Conservation (phyloP, 2,113 vertebrate species). For the Arothron firmamentum region DNA sequence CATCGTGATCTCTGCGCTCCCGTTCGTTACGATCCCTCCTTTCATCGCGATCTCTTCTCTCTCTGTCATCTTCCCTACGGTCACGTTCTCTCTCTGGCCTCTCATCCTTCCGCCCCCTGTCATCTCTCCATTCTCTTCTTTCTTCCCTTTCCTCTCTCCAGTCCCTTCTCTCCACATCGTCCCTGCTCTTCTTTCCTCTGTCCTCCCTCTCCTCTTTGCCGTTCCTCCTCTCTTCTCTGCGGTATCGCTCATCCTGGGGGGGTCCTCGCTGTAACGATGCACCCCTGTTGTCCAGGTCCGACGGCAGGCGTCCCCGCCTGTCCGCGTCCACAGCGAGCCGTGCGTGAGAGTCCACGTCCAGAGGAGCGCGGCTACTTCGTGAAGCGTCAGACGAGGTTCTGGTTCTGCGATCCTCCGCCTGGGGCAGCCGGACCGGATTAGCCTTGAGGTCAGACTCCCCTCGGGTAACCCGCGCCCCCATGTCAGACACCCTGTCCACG, state of each 20-base stretch:
- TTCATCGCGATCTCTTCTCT: conserved; percentile 22
- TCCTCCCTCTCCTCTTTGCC: conserved; percentile 42
- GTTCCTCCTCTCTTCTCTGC: conserved; percentile 55
- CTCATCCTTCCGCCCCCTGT: conserved; percentile 41
- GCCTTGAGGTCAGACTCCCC: conserved; percentile 67
- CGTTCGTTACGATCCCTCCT: conserved; percentile 14
- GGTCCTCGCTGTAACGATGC: conserved; percentile 50
- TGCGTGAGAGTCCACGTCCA: conserved; percentile 71
- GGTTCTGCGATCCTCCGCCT: conserved; percentile 68
- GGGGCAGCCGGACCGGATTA: conserved; percentile 61
- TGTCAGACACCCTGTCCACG: conserved; percentile 50
- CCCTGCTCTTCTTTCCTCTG: conserved; percentile 32
- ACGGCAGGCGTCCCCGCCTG: conserved; percentile 46
- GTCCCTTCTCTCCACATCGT: conserved; percentile 44
- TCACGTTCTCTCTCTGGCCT: conserved; percentile 36
- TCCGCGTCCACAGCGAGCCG: conserved; percentile 55
- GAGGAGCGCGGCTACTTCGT: conserved; percentile 64
- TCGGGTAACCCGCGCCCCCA: conserved; percentile 43
- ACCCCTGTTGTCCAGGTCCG: conserved; percentile 52
- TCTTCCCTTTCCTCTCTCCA: conserved; percentile 51
- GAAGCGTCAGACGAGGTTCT: conserved; percentile 55
- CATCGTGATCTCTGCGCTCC: not conserved
- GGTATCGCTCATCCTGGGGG: conserved; percentile 51
- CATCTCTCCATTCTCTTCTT: conserved; percentile 46
- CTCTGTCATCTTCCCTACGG: conserved; percentile 17